Evolutionary conservation across 2,113 vertebrate genomes (phyloP).

Genomic region (Oncorhynchus mykiss): DNA sequence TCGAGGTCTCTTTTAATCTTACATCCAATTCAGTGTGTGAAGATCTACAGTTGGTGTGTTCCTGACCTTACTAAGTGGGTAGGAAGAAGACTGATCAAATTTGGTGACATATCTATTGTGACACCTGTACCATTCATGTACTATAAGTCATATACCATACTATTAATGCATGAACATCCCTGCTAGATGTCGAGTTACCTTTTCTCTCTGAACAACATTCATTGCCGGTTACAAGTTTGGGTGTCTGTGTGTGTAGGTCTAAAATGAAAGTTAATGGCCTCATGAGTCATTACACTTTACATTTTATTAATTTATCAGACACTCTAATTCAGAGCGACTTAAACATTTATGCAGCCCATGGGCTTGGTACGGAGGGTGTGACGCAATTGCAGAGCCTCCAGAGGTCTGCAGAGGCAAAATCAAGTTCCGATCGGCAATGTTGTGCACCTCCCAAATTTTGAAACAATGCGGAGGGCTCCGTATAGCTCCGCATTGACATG

Average conservation of each 20-base stretch:
- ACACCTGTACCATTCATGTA: no score
- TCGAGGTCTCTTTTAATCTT: neutral
- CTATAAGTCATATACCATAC: neutral
- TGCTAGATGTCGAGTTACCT: neutral
- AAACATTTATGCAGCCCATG: no score
- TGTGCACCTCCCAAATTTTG: no score
- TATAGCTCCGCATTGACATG: no score
- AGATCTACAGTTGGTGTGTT: neutral
- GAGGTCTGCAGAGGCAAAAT: no score
- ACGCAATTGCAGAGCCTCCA: no score
- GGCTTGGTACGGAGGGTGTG: no score
- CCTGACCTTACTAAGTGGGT: slow-evolving; percentile 25
- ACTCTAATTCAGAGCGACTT: no score
- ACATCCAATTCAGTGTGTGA: slow-evolving; percentile 19
- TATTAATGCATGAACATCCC: neutral
- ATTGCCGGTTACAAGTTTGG: slow-evolving; percentile 2
- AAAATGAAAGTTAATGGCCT: slow-evolving; percentile 45
- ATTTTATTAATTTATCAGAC: no score
- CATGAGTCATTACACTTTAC: slow-evolving; percentile 19
- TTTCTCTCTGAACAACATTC: neutral
- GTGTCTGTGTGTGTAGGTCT: slow-evolving; percentile 14
- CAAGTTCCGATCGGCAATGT: no score
- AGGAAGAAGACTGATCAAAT: slow-evolving; percentile 12
- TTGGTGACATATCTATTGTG: no score
- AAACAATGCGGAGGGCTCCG: no score